A percentile compares a stretch with the other conserved stretches of the same genome.
Evolutionary conservation across 1,140 invertebrate species (phyloP).

Genomic region (Dryas iulia): DNA sequence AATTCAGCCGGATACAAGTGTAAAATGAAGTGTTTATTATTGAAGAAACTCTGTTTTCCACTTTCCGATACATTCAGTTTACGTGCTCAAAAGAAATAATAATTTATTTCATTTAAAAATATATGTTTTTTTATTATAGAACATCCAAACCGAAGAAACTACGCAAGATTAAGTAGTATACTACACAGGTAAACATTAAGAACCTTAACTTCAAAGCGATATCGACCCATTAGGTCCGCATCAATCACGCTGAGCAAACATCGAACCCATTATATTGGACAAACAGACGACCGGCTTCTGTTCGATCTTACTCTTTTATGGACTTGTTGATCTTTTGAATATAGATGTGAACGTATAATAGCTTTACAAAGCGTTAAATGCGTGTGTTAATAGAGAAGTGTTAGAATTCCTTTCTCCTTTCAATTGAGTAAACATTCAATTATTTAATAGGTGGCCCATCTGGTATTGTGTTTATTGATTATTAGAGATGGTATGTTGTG

Average conservation of each 20-base stretch:
- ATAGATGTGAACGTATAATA: constrained; percentile 23
- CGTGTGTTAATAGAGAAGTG: background rate
- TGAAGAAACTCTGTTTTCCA: no score
- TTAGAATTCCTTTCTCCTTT: background rate
- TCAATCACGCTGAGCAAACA: constrained; percentile 67
- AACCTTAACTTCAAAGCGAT: constrained; percentile 47
- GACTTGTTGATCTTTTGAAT: constrained; percentile 42
- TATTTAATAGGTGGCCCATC: background rate
- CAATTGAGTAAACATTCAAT: constrained; percentile 2
- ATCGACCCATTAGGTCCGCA: constrained; percentile 61
- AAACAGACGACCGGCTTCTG: constrained; percentile 56
- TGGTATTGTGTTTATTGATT: background rate
- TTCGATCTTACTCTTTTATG: constrained; percentile 40
- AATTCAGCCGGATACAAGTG: no score
- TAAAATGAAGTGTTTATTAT: no score
- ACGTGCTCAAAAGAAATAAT: no score
- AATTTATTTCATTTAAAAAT: no score
- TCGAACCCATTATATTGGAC: constrained; percentile 65
- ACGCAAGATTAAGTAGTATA: background rate
- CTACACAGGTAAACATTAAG: constrained; percentile 19
- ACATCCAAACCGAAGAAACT: background rate
- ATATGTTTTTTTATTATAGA: background rate
- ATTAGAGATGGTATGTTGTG: background rate
- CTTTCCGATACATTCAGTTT: no score
- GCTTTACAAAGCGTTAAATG: constrained; percentile 18